phyloP scores from a whole-genome alignment of 2,113 vertebrate species.

The Alectura lathami region DNA sequence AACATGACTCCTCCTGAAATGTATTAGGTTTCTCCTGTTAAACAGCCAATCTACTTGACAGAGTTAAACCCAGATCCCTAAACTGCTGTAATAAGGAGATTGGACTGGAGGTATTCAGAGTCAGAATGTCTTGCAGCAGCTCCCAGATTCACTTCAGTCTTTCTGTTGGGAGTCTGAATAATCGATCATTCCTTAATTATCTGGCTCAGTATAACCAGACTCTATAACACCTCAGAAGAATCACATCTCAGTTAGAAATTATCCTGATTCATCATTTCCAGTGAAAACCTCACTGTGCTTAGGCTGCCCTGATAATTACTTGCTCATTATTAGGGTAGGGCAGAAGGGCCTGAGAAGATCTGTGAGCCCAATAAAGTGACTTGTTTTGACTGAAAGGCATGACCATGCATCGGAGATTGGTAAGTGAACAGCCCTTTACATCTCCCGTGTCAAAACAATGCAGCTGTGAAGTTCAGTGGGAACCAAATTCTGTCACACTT shows the following conservation, averaged over 20 bases:
- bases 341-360: neutral
- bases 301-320: neutral
- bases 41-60: neutral
- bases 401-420: neutral
- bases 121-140: neutral
- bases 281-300: neutral
- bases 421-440: neutral
- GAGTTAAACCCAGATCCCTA: neutral
- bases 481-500: neutral
- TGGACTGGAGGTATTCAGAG: neutral
- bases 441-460: neutral
- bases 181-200: neutral
- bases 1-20: neutral
- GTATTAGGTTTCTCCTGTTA: neutral
- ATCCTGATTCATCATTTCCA: conserved; percentile 8
- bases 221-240: neutral
- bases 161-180: neutral
- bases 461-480: neutral
- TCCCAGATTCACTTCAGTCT: neutral
- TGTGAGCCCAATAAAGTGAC: neutral
- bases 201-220: neutral
- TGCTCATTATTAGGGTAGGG: neutral
- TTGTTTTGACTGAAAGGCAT: neutral
- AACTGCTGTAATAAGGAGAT: neutral
- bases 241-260: neutral